These are phyloP conservation scores for Arrhopalites spinosus DNA, from an alignment of 2,888 invertebrate genomes.

Conservation along the genomic window DNA sequence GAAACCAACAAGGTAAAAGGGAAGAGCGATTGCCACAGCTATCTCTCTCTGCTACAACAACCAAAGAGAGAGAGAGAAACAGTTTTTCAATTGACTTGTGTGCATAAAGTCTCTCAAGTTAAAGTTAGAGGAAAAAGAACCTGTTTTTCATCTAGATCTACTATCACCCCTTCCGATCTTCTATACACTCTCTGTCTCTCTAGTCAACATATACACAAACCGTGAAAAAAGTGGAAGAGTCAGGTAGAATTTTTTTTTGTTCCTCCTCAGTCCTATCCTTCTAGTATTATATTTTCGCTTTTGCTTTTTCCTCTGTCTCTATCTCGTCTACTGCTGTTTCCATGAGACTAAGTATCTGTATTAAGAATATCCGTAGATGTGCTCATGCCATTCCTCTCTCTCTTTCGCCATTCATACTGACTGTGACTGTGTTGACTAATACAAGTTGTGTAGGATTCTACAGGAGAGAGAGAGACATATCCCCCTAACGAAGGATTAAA, in stretches of 20 bases:
- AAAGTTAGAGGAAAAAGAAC: slow-evolving; percentile 32
- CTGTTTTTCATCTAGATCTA: slow-evolving; percentile 40
- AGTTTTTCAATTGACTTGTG: slow-evolving; percentile 15
- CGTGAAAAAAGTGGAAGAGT: slow-evolving; percentile 32
- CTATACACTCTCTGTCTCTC: not conserved
- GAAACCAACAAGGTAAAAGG: not conserved
- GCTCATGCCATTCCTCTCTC: slow-evolving; percentile 2
- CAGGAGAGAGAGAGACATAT: not conserved
- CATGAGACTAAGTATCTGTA: not conserved
- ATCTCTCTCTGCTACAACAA: not conserved
- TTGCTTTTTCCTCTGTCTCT: not conserved
- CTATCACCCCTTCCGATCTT: slow-evolving; percentile 34
- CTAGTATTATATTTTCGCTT: not conserved
- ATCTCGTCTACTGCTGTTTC: slow-evolving; percentile 7
- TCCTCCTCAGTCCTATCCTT: slow-evolving; percentile 3
- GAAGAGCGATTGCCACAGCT: not conserved
- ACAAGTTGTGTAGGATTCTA: not conserved
- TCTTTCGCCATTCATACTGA: slow-evolving; percentile 3
- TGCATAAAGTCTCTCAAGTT: not conserved
- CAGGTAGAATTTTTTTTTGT: slow-evolving; percentile 30
- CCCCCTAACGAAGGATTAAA: not conserved
- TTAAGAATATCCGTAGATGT: not conserved
- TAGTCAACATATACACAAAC: not conserved
- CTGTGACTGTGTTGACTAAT: not conserved
- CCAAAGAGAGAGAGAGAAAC: not conserved